A percentile compares a stretch with the other conserved stretches of the same genome.
phyloP scores from a whole-genome alignment of 2,797 vertebrate species.

The Holocentrus rufus region DNA sequence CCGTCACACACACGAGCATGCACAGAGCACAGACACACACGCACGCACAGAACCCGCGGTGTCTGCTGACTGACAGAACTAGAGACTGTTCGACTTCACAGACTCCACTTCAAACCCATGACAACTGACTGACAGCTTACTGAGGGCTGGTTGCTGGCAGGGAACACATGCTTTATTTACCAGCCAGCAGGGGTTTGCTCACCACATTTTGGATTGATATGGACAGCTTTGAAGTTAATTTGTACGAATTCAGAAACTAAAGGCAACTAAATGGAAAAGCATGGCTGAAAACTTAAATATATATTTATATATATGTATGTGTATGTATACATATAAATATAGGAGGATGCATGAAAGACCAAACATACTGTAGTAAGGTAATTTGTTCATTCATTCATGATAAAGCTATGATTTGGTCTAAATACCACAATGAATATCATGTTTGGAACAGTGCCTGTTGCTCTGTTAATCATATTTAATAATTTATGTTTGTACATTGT shows the following conservation, averaged over 20 bases:
- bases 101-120: conserved; percentile 67
- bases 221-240: conserved; percentile 48
- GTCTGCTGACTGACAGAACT: conserved; percentile 72
- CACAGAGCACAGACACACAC: neutral
- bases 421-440: too few species aligned
- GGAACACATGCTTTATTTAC: conserved; percentile 76
- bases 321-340: conserved; percentile 2
- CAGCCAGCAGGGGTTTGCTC: conserved; percentile 65
- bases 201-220: conserved; percentile 40
- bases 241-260: conserved; percentile 46
- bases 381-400: neutral
- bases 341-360: too few species aligned
- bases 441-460: too few species aligned
- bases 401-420: too few species aligned
- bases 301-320: neutral
- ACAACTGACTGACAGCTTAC: conserved; percentile 76
- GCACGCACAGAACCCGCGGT: conserved; percentile 40
- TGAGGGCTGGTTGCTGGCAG: conserved; percentile 65
- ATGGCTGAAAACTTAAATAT: conserved; percentile 24
- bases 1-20: conserved; percentile 15
- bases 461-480: neutral
- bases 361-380: too few species aligned
- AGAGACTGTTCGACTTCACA: conserved; percentile 73
- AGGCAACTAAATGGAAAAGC: conserved; percentile 18
- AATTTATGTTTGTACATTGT: neutral